Percentiles rank a stretch among this genome's conserved stretches.
Conservation (phyloP, 2,888 invertebrate genomes). For the Ellobium chinense region DNA sequence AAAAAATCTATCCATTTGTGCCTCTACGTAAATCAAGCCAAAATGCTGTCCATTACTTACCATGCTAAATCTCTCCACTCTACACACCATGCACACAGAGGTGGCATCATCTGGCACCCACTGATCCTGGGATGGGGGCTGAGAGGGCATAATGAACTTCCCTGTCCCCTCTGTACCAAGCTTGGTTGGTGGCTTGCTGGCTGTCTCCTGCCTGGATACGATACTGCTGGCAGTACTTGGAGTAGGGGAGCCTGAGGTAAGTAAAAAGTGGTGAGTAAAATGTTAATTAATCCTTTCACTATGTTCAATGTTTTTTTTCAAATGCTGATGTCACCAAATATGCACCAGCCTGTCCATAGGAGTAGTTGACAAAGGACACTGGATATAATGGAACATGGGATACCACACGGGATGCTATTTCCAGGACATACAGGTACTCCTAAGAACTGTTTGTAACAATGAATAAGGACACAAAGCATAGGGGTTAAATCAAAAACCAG, state of each 20-base stretch:
- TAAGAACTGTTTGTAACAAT: too few relatives aligned
- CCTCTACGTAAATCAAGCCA: neutral
- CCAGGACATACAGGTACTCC: too few relatives aligned
- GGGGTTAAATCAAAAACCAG: too few relatives aligned
- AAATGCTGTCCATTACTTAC: constrained; percentile 60
- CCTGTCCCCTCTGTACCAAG: constrained; percentile 3
- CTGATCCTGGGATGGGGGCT: constrained; percentile 87
- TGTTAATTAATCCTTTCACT: too few relatives aligned
- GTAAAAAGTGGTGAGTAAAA: too few relatives aligned
- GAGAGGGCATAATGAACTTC: constrained; percentile 87
- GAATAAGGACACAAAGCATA: too few relatives aligned
- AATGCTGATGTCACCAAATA: neutral
- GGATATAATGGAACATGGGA: too few relatives aligned
- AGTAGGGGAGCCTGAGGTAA: constrained; percentile 42
- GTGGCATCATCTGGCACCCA: constrained; percentile 88
- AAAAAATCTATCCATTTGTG: neutral
- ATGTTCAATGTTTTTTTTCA: too few relatives aligned
- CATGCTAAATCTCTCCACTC: constrained; percentile 79
- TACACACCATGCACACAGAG: constrained; percentile 86
- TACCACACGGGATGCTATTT: too few relatives aligned
- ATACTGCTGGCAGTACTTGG: neutral
- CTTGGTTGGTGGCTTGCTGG: neutral
- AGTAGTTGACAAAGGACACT: too few relatives aligned
- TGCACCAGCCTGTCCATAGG: too few relatives aligned
- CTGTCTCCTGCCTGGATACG: constrained; percentile 25